Base-by-base conservation (phyloP, 1,140 invertebrate species). In the Cotesia vestalis region DNA sequence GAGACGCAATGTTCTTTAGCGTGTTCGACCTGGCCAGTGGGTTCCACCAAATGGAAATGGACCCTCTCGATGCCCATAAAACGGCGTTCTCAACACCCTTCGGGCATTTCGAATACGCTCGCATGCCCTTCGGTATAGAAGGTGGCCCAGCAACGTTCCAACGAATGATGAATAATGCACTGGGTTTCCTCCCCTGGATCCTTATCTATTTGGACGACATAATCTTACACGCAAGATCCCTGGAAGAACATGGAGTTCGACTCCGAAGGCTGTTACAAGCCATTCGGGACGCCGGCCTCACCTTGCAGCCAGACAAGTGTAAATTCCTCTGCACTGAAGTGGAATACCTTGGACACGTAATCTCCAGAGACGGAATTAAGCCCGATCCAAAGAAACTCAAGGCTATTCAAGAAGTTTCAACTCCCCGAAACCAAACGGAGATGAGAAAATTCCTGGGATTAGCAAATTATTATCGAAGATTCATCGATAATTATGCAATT, bases 281-380 rank as follows among this genome's bases (percentile, higher is more conserved):
- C 8, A 20, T 71, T 4, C 38, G 69, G 12, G 60, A 62, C n/a
- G 3, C 62, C 60, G 63, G 34, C 0, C n/a, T 71, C 0, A 71
- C 62, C 12, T 40, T 63, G 3, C 27, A 71, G 51, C 69, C 60
- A 2, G 69, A 71, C 12, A 71, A 71, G 35, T 71, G 69, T 14
- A n/a, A 46, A 17, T 71, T 71, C 40, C 5, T 76, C 1, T 46
- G 51, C 34, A 9, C 68, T 4, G 72, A 76, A 66, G 69, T 80
- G 0, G 11, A 71, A 46, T 85, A 84, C 59, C 76, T 88, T 11
- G 88, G 17, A 1, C 57, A 59, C 27, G 20, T 59, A 4, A 59
- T 59, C 4, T 20, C 3, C 4, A 14, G 17, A 5, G 57, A 59
- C 4, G 57, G 57, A 5, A 17, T 59, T 4, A 59, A 27, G 27